Conservation (phyloP, 2,113 vertebrate species). For the Hippoglossus stenolepis region DNA sequence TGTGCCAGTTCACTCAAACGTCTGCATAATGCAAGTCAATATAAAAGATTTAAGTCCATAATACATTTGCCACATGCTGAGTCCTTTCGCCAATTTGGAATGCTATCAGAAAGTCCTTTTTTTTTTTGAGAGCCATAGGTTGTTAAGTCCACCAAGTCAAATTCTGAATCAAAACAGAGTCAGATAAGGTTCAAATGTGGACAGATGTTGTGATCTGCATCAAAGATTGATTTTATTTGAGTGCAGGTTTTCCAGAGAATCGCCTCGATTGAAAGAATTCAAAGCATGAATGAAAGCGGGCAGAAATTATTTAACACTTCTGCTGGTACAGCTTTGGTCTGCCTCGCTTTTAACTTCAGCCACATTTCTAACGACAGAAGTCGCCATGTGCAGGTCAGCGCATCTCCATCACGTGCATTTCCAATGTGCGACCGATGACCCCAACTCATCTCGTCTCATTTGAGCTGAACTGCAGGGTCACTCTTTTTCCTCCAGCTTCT, state of each 20-base stretch:
- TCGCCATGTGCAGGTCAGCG: background rate
- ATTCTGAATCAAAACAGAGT: background rate
- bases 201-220: constrained; percentile 24
- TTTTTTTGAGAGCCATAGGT: no score
- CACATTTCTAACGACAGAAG: background rate
- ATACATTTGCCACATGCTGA: no score
- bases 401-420: constrained; percentile 20
- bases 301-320: constrained; percentile 36
- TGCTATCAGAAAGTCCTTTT: no score
- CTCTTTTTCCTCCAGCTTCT: constrained; percentile 14
- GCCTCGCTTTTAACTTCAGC: constrained; percentile 6
- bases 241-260: constrained; percentile 18
- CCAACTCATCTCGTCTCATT: background rate
- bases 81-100: no score
- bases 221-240: constrained; percentile 42
- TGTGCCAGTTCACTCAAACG: no score
- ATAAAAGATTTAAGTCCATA: no score
- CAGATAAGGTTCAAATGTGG: no score
- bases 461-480: background rate
- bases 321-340: constrained; percentile 21
- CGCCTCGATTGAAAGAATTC: constrained; percentile 1
- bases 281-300: constrained; percentile 33
- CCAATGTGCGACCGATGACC: background rate
- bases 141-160: background rate
- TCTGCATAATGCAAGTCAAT: no score